Conservation (phyloP, 2,113 vertebrate genomes). For the Euleptes europaea region DNA sequence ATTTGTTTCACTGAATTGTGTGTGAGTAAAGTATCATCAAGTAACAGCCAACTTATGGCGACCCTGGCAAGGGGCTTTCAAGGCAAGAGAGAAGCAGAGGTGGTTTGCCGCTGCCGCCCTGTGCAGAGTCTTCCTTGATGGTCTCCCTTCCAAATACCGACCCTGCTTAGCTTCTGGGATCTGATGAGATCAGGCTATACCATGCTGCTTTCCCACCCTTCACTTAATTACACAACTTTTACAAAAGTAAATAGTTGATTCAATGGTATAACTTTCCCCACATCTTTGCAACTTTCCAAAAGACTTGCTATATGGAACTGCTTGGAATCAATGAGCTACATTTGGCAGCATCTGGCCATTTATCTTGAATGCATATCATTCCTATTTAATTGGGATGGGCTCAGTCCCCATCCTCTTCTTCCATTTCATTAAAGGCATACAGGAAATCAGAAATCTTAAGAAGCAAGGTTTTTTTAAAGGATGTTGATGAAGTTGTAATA, state of each 20-base stretch:
- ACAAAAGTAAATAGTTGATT: not conserved
- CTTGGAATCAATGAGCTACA: not conserved
- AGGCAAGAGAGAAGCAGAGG: too few relatives aligned
- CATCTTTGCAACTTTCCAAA: not conserved
- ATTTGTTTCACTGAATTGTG: too few relatives aligned
- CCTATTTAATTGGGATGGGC: not conserved
- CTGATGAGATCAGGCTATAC: too few relatives aligned
- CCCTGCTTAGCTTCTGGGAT: too few relatives aligned
- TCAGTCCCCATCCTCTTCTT: not conserved
- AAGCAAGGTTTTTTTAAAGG: slow-evolving; percentile 14
- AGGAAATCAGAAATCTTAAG: not conserved
- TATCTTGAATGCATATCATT: not conserved
- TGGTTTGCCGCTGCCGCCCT: too few relatives aligned
- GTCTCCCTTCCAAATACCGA: too few relatives aligned
- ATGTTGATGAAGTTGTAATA: slow-evolving; percentile 19
- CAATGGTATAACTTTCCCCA: not conserved
- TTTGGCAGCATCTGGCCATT: not conserved
- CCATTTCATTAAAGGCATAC: not conserved
- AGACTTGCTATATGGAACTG: not conserved
- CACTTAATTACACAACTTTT: too few relatives aligned
- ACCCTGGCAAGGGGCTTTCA: too few relatives aligned
- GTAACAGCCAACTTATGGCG: too few relatives aligned
- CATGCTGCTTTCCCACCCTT: too few relatives aligned
- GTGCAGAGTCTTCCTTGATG: too few relatives aligned
- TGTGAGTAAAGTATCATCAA: too few relatives aligned